These are phyloP conservation scores for Trichoplusia ni DNA, from an alignment of 1,140 invertebrate species.

Conservation along the genomic window DNA sequence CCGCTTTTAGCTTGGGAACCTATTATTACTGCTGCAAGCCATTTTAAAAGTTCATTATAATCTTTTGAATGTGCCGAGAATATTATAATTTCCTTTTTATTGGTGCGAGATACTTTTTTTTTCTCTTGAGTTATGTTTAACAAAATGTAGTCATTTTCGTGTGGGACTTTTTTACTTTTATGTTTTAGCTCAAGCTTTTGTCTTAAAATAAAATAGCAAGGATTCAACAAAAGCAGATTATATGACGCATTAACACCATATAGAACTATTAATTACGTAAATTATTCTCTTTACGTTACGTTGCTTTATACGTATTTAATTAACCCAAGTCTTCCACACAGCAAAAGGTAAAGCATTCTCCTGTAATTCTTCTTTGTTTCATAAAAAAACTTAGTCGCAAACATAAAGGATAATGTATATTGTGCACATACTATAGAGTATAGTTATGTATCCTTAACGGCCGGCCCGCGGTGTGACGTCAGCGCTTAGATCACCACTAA, in stretches of 20 bases:
- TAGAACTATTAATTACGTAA: not conserved
- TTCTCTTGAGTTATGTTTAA: too few relatives aligned
- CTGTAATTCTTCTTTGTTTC: too few relatives aligned
- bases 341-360: not conserved
- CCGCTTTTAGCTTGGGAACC: constrained; percentile 12
- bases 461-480: constrained; percentile 9
- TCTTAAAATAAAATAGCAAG: too few relatives aligned
- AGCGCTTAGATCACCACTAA: constrained; percentile 28
- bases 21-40: constrained; percentile 10
- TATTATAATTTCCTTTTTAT: too few relatives aligned
- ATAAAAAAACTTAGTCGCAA: not conserved
- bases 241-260: constrained; percentile 8
- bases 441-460: constrained; percentile 13
- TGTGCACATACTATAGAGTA: not conserved
- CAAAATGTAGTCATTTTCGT: too few relatives aligned
- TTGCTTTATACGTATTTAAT: too few relatives aligned
- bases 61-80: too few relatives aligned
- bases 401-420: not conserved
- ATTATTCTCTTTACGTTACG: not conserved
- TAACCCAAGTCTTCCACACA: not conserved
- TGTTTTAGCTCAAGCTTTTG: too few relatives aligned
- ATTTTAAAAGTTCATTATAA: too few relatives aligned
- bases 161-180: too few relatives aligned
- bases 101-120: too few relatives aligned
- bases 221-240: not conserved